phyloP scores from a whole-genome alignment of 2,888 invertebrate species.

The Meteorus colon region DNA sequence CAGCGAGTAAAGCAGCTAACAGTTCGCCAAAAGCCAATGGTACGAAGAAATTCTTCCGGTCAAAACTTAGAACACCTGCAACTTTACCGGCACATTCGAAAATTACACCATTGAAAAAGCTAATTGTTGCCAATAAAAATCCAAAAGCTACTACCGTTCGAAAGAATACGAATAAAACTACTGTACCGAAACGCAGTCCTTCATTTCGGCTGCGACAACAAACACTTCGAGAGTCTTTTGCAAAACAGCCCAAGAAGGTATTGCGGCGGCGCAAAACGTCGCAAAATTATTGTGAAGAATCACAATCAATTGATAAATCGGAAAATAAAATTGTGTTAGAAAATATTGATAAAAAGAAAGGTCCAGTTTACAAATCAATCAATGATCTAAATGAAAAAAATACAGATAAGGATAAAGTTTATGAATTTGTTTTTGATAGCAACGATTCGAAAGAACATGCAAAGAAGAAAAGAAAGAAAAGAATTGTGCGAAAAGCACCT shows the following conservation, averaged over 20 bases:
- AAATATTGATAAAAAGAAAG: constrained; percentile 17
- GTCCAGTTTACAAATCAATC: constrained; percentile 54
- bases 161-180: background rate
- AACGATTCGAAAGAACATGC: constrained; percentile 55
- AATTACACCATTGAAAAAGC: constrained; percentile 32
- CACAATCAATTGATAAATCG: background rate
- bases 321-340: background rate
- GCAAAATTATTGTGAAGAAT: constrained; percentile 50
- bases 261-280: constrained; percentile 43
- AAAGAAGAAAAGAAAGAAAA: constrained; percentile 48
- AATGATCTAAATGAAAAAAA: constrained; percentile 42
- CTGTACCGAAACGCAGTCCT: constrained; percentile 20
- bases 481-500: constrained; percentile 20
- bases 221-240: constrained; percentile 55
- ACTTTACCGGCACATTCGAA: constrained; percentile 23
- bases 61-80: constrained; percentile 6
- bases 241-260: constrained; percentile 46
- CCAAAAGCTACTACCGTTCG: background rate
- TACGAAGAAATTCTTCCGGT: constrained; percentile 34
- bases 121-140: background rate
- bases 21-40: constrained; percentile 7
- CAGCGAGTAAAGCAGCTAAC: background rate
- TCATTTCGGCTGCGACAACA: constrained; percentile 46
- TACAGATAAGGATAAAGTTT: constrained; percentile 49
- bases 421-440: constrained; percentile 57